Evolutionary conservation across 2,113 vertebrate genomes (phyloP).

Genomic region (Peromyscus maniculatus): DNA sequence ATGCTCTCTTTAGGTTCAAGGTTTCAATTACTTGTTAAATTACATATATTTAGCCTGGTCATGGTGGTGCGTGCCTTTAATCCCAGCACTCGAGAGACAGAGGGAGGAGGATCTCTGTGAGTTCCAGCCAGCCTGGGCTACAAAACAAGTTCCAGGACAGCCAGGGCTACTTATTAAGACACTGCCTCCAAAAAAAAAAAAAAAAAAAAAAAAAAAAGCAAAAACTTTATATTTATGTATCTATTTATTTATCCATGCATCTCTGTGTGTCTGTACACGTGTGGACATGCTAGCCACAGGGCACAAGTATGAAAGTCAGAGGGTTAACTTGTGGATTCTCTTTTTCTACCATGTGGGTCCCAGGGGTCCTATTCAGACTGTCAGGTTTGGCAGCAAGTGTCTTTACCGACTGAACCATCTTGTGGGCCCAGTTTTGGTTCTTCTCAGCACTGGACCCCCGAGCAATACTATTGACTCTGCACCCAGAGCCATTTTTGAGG

Average conservation of each 20-base stretch:
- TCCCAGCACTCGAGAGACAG: background rate
- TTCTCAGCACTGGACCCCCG: background rate
- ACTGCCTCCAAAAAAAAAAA: background rate
- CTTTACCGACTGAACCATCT: background rate
- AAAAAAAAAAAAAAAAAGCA: too few species aligned
- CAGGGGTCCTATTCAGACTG: too few species aligned
- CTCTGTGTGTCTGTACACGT: too few species aligned
- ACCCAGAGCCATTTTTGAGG: background rate
- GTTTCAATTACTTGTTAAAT: background rate
- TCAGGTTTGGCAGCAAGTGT: background rate
- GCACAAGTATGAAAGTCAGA: background rate
- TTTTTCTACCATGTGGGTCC: background rate
- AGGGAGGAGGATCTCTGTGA: background rate
- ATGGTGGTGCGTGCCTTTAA: background rate
- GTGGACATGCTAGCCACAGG: background rate
- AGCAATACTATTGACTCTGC: background rate
- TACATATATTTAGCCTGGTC: background rate
- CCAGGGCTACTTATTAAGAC: background rate
- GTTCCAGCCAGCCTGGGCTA: background rate
- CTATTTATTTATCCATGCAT: background rate
- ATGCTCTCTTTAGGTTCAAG: background rate
- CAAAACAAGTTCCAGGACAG: background rate
- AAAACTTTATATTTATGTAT: too few species aligned
- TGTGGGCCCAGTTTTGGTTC: background rate
- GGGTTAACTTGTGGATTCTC: background rate